Evolutionary conservation across 2,113 vertebrate genomes (phyloP).

Genomic region (Rostratula benghalensis): DNA sequence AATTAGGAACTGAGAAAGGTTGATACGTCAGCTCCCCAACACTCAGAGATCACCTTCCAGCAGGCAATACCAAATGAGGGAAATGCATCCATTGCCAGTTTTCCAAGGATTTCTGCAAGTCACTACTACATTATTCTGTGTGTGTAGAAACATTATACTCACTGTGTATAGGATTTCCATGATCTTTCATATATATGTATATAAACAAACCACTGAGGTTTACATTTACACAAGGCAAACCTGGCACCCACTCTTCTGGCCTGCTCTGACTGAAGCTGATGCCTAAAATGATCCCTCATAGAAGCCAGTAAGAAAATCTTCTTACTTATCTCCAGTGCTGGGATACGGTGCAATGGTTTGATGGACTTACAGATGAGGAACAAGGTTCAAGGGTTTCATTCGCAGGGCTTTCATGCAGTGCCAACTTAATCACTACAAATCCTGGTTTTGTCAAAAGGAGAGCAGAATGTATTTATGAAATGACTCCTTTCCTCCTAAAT

Average conservation of each 20-base stretch:
- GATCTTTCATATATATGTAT: not conserved
- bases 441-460: slow-evolving; percentile 6
- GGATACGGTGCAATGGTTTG: not conserved
- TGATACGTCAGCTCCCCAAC: not conserved
- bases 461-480: slow-evolving; percentile 7
- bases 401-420: not conserved
- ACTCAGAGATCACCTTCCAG: not conserved
- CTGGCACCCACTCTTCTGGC: rapidly evolving
- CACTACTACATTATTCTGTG: rapidly evolving
- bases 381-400: not conserved
- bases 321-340: not conserved
- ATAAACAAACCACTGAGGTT: not conserved
- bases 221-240: not conserved
- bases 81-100: not conserved
- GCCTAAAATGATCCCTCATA: not conserved
- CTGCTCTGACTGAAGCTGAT: not conserved
- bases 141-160: not conserved
- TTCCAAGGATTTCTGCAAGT: not conserved
- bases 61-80: not conserved
- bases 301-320: not conserved
- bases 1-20: not conserved
- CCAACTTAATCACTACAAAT: not conserved
- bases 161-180: rapidly evolving
- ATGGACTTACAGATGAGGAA: not conserved
- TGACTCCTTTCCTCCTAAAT: slow-evolving; percentile 18